phyloP scores from a whole-genome alignment of 2,888 invertebrate species.

The Mythimna ferrago region DNA sequence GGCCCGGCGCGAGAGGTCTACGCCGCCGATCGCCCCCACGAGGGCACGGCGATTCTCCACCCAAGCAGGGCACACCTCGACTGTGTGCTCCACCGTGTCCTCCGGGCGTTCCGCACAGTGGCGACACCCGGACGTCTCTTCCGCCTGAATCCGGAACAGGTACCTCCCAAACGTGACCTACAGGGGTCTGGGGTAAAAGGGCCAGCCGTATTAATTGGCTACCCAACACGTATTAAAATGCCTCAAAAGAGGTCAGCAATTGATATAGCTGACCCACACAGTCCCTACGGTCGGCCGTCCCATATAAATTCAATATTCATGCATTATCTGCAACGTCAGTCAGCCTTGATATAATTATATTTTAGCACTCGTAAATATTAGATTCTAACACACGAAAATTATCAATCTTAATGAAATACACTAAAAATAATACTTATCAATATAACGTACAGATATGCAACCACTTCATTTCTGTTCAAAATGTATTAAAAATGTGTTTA shows the following conservation, averaged over 20 bases:
- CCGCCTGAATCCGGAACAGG: too few species aligned
- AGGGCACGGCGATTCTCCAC: too few species aligned
- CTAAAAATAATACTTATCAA: not conserved
- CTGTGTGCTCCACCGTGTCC: too few species aligned
- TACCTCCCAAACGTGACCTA: not conserved
- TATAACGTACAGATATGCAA: not conserved
- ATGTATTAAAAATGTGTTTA: not conserved
- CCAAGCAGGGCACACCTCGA: too few species aligned
- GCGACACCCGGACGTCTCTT: too few species aligned
- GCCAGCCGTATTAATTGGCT: conserved; percentile 29
- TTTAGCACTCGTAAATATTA: not conserved
- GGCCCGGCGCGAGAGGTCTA: too few species aligned
- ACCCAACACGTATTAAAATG: conserved; percentile 17
- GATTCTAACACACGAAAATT: conserved; percentile 1
- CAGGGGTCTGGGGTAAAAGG: conserved; percentile 12
- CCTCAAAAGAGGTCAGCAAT: conserved; percentile 32
- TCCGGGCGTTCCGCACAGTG: too few species aligned
- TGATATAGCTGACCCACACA: conserved; percentile 24
- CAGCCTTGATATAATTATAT: not conserved
- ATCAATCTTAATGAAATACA: not conserved
- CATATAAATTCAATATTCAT: conserved; percentile 29
- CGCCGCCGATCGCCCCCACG: too few species aligned
- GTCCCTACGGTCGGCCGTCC: not conserved
- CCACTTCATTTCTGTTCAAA: conserved; percentile 31
- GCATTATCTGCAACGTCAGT: conserved; percentile 20